Conservation (phyloP, 1,140 invertebrate species). For the Paraescarpia echinospica region DNA sequence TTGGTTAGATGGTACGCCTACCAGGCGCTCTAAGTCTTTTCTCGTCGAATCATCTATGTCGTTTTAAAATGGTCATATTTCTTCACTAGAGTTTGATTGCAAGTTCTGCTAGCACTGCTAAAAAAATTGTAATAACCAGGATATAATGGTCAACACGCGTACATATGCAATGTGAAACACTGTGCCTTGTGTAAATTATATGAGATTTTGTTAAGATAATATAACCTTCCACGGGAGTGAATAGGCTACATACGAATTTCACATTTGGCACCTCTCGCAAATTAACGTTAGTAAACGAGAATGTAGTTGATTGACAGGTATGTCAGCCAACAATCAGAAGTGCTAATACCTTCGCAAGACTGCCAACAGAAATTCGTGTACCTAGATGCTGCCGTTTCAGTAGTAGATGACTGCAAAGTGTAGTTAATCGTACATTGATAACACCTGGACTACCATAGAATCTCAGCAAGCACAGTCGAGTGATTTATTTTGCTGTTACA, state of each 20-base stretch:
- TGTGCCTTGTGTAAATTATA: background rate
- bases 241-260: background rate
- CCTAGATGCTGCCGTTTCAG: too few species aligned
- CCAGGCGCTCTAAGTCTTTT: background rate
- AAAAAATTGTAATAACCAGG: background rate
- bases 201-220: background rate
- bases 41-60: background rate
- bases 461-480: too few species aligned
- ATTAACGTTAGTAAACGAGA: background rate
- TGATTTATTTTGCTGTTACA: too few species aligned
- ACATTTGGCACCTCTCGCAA: slow-evolving; percentile 3
- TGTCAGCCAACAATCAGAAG: background rate
- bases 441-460: too few species aligned
- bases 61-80: background rate
- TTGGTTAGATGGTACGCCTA: background rate
- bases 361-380: too few species aligned
- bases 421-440: too few species aligned
- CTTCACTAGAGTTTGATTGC: background rate
- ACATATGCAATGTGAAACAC: background rate
- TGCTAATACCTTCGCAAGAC: too few species aligned
- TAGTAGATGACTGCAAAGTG: too few species aligned
- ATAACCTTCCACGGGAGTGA: background rate
- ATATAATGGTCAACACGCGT: background rate
- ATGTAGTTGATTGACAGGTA: background rate
- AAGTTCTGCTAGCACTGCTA: background rate